Evolutionary conservation across 2,113 vertebrate genomes (phyloP).

Genomic region (Chloropsis hardwickii): DNA sequence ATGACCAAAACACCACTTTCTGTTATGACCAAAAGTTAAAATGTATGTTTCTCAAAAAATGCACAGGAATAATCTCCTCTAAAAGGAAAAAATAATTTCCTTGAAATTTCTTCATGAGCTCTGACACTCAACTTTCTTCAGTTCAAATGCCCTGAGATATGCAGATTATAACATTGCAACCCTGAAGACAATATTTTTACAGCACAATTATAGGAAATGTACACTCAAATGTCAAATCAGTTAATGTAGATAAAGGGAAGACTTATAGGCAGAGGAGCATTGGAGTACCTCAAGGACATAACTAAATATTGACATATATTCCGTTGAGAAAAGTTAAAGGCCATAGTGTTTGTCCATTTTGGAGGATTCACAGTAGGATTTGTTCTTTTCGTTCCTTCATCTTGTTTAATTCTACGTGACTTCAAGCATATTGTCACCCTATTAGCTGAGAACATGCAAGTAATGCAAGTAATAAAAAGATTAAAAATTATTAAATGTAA

Average conservation of each 20-base stretch:
- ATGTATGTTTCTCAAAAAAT: neutral
- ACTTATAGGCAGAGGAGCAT: neutral
- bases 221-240: neutral
- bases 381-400: neutral
- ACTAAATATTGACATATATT: neutral
- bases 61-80: neutral
- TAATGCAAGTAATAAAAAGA: neutral
- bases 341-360: neutral
- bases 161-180: neutral
- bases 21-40: too few species aligned
- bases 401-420: neutral
- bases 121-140: neutral
- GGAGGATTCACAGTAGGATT: neutral
- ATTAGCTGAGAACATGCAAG: neutral
- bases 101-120: neutral
- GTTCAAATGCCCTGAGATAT: neutral
- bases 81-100: neutral
- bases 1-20: neutral
- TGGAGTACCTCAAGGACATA: neutral
- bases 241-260: neutral
- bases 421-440: neutral
- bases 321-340: neutral
- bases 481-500: neutral
- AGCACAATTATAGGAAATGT: neutral
- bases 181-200: neutral